Conservation (phyloP, 2,888 invertebrate genomes). For the Baronia brevicornis region DNA sequence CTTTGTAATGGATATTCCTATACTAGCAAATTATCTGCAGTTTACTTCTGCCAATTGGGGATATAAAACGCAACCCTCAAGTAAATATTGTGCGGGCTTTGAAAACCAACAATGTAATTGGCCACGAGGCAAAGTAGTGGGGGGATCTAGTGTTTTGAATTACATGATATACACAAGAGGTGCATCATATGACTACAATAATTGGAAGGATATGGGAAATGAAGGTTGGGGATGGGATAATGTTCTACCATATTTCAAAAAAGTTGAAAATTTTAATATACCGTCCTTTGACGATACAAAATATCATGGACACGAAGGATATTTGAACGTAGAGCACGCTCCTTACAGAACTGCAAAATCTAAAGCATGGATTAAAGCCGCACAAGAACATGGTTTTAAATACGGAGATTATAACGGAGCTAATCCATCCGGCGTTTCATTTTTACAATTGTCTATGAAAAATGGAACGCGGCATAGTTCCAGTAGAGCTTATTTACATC, state of each 20-base stretch:
- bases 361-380: constrained; percentile 77
- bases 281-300: constrained; percentile 66
- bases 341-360: constrained; percentile 69
- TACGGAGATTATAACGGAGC: constrained; percentile 78
- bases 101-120: constrained; percentile 84
- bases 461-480: constrained; percentile 81
- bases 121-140: constrained; percentile 88
- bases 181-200: constrained; percentile 82
- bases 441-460: constrained; percentile 78
- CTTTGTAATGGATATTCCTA: constrained; percentile 83
- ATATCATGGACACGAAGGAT: constrained; percentile 74
- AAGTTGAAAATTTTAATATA: constrained; percentile 82
- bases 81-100: constrained; percentile 83
- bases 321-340: constrained; percentile 71
- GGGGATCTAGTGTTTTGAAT: constrained; percentile 87
- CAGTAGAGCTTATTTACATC: constrained; percentile 79
- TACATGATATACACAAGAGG: constrained; percentile 88
- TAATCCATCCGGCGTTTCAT: constrained; percentile 77
- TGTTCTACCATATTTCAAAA: constrained; percentile 85
- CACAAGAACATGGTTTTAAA: constrained; percentile 76
- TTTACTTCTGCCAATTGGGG: constrained; percentile 85
- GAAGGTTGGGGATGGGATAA: constrained; percentile 83
- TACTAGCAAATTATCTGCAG: constrained; percentile 83
- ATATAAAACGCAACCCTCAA: constrained; percentile 86
- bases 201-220: constrained; percentile 83